These are phyloP conservation scores for Cerceris rybyensis DNA, from an alignment of 2,888 invertebrate genomes.

Conservation along the genomic window DNA sequence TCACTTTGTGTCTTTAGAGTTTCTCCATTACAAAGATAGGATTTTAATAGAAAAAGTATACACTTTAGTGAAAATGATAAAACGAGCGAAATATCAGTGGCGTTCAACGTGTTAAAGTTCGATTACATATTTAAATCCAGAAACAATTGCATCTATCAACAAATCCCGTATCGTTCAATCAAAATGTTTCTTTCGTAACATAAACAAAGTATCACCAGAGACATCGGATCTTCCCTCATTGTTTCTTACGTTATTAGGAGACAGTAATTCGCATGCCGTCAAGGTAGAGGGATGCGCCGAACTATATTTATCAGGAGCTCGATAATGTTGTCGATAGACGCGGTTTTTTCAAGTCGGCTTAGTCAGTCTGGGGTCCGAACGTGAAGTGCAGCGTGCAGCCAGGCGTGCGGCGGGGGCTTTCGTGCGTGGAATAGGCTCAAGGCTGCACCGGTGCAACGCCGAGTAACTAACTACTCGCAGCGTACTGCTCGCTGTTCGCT, in stretches of 20 bases:
- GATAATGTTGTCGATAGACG: constrained; percentile 45
- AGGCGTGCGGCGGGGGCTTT: constrained; percentile 81
- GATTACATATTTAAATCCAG: too few relatives aligned
- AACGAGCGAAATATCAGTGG: too few relatives aligned
- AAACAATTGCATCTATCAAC: too few relatives aligned
- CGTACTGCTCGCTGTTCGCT: constrained; percentile 52
- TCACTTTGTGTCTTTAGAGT: too few relatives aligned
- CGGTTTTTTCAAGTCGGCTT: constrained; percentile 59
- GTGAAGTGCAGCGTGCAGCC: constrained; percentile 77
- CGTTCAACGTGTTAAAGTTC: too few relatives aligned
- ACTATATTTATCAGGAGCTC: constrained; percentile 49
- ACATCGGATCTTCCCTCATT: not conserved
- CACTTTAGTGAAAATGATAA: too few relatives aligned
- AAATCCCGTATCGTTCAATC: too few relatives aligned
- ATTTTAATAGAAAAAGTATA: too few relatives aligned
- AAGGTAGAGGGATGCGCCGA: constrained; percentile 9
- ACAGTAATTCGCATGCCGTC: not conserved
- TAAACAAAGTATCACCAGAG: not conserved
- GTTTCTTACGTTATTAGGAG: not conserved
- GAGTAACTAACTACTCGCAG: constrained; percentile 66
- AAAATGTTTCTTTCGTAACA: too few relatives aligned
- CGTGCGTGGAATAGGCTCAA: constrained; percentile 82
- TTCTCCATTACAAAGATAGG: too few relatives aligned
- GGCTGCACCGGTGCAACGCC: constrained; percentile 78
- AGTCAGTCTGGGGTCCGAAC: constrained; percentile 66